Evolutionary conservation across 2,888 invertebrate species (phyloP).

Genomic region (Cheilosia urbana): DNA sequence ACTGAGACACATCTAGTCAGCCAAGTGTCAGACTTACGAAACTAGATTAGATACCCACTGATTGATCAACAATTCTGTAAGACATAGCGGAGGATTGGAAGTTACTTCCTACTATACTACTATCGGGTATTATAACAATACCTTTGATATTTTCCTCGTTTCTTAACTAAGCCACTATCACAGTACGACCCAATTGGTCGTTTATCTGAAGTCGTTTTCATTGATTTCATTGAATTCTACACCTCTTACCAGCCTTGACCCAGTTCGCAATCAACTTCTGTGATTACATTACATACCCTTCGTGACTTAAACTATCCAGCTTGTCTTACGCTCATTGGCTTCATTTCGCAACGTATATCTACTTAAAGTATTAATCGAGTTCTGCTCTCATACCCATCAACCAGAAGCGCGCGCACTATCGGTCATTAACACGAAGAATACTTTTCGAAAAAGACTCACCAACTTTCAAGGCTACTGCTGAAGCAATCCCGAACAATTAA

Average conservation of each 20-base stretch:
- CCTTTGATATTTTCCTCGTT: too few species aligned
- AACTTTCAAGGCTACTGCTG: constrained; percentile 22
- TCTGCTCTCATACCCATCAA: constrained; percentile 52
- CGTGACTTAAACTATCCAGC: constrained; percentile 3
- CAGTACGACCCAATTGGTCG: too few species aligned
- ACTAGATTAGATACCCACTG: too few species aligned
- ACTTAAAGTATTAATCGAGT: background rate
- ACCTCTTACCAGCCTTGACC: constrained; percentile 31
- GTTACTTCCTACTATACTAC: too few species aligned
- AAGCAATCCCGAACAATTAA: constrained; percentile 14
- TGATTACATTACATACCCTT: constrained; percentile 21
- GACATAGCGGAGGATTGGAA: too few species aligned
- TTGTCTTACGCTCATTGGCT: constrained; percentile 8
- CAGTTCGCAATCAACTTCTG: background rate
- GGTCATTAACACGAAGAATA: constrained; percentile 42
- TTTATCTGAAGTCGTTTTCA: too few species aligned
- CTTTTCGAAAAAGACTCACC: constrained; percentile 4
- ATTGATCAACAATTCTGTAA: too few species aligned
- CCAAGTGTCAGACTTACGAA: too few species aligned
- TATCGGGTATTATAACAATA: too few species aligned
- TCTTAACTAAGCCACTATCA: too few species aligned
- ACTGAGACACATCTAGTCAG: too few species aligned
- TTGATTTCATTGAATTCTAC: background rate
- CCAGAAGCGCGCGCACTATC: constrained; percentile 1
- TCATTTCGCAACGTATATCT: background rate